Evolutionary conservation across 30 jellyfish, hydroid and myxozoan genomes (phyloP), one percentile per base, ranked within the genome.

Genomic region (Hydractinia symbiolongicarpus): DNA sequence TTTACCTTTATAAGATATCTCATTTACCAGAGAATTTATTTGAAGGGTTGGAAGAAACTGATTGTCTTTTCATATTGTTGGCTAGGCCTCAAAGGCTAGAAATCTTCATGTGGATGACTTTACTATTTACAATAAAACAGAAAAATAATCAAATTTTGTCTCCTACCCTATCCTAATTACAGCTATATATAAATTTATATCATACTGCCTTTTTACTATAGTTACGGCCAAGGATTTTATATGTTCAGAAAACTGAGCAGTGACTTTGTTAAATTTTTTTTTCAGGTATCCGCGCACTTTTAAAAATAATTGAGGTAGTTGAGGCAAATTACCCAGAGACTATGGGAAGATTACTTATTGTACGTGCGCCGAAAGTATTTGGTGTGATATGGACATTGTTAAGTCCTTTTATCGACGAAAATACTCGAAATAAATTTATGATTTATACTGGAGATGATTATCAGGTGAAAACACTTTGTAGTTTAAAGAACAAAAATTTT

Each of bases 311-410:
- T n/a, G 99, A 94, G 62, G 96, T 94, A 15, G 97, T 94, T 44
- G 97, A 94, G 79, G 99, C 97, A 19, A 94, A 94, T 74, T 94
- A 94, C 83, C 99, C 99, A 8, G 99, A 94, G 74, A 89, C 99
- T 10, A 89, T 94, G 66, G 96, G 97, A 16, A 89, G 97, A 8
- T 70, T 94, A 15, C 82, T 94, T 54, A 81, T 94, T 6, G 96
- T 90, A 21, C 85, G 99, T 51, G 97, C 99, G 40, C 99, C 99
- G 50, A 90, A 95, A 53, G 97, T 91, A n/a, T 94, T 94, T 77
- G 99, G 96, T 5, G 97, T 94, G 9, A 88, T 94, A 49, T 94
- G 99, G 99, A 89, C 99, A 19, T 70, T 94, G 75, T 73, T 94
- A 20, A 77, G 85, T 72, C 97, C 99, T 16, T 94, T 94, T 67